Percentiles rank a stretch among this genome's conserved stretches.
Conservation (phyloP, 2,888 invertebrate genomes). For the Trichogramma evanescens region DNA sequence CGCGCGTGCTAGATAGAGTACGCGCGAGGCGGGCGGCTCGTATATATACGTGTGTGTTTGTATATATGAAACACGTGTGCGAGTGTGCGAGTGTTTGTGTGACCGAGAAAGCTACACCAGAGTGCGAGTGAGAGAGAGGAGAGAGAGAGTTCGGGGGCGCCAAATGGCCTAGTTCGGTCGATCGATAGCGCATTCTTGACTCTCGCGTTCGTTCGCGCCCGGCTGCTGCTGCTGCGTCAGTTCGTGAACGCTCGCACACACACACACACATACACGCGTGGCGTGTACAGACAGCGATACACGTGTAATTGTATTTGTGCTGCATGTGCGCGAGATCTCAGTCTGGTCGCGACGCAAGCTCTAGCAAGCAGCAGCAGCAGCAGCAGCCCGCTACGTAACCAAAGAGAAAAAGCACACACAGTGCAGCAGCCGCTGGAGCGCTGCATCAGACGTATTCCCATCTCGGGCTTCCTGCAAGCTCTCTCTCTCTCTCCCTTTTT, state of each 20-base stretch:
- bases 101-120: slow-evolving; percentile 13
- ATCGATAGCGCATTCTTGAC: slow-evolving; percentile 33
- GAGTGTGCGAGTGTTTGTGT: slow-evolving; percentile 1
- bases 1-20: neutral
- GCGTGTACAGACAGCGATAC: neutral
- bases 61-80: neutral
- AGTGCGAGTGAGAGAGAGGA: neutral
- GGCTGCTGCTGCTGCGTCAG: neutral
- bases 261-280: neutral
- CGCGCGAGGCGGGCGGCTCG: neutral
- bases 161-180: slow-evolving; percentile 29
- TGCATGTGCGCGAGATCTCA: no score
- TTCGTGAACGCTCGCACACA: slow-evolving; percentile 10
- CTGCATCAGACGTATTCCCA: no score
- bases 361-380: no score
- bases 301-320: no score
- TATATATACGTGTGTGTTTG: neutral
- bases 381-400: no score
- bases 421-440: no score
- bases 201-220: neutral
- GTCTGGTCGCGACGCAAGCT: no score
- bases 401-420: no score
- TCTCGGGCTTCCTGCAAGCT: no score
- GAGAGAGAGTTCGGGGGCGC: slow-evolving; percentile 18
- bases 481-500: no score